phyloP scores from a whole-genome alignment of 2,797 vertebrate species.

The Acanthopagrus latus region DNA sequence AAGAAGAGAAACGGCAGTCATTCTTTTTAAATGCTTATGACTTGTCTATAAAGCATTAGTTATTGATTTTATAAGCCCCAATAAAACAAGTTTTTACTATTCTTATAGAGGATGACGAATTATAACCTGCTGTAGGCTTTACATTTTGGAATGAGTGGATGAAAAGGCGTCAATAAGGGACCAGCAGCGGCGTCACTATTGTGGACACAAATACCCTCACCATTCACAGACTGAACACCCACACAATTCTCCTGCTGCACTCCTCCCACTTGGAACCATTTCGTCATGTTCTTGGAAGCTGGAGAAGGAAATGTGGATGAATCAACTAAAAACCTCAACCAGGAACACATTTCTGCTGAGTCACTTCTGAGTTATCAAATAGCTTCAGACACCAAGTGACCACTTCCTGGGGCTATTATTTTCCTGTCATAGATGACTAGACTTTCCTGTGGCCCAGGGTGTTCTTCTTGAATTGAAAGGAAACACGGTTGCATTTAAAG shows the following conservation, averaged over 20 bases:
- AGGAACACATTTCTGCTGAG: slow-evolving; percentile 15
- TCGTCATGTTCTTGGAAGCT: not conserved
- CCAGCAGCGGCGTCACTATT: not conserved
- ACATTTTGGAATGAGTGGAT: not conserved
- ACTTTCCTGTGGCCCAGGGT: not conserved
- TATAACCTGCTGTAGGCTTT: not conserved
- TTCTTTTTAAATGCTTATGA: not conserved
- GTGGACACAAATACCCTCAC: not conserved
- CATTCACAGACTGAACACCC: slow-evolving; percentile 1
- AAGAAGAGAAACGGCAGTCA: not conserved
- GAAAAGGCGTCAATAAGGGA: not conserved
- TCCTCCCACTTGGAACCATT: not conserved
- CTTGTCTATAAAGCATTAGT: not conserved
- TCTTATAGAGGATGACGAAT: not conserved
- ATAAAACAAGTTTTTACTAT: not conserved
- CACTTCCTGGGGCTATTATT: not conserved
- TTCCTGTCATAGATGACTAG: slow-evolving; percentile 5
- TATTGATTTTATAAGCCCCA: not conserved
- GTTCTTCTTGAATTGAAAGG: not conserved
- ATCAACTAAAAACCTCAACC: slow-evolving; percentile 31
- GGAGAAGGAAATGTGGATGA: not conserved
- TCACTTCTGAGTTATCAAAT: slow-evolving; percentile 5
- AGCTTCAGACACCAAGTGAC: not conserved
- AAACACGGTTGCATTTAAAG: slow-evolving; percentile 1
- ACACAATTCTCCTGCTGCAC: not conserved